Evolutionary conservation across 2,888 invertebrate genomes (phyloP).

Genomic region (Orchestes rusci): DNA sequence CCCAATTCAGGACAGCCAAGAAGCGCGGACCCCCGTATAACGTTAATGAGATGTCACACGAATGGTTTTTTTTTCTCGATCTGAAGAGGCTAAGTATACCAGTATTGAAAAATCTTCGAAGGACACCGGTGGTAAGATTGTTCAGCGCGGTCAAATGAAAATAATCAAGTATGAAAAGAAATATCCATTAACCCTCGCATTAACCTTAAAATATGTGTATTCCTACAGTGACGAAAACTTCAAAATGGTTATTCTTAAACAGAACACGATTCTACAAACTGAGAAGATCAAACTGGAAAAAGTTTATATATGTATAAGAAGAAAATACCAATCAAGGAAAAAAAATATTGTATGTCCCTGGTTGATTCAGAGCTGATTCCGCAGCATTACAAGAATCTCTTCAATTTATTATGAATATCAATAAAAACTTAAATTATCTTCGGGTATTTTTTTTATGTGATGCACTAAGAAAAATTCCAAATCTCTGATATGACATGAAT

Average conservation of each 20-base stretch:
- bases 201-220: too few species aligned
- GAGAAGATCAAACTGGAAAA: neutral
- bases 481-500: too few species aligned
- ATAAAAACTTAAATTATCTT: too few species aligned
- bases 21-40: neutral
- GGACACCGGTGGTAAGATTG: neutral
- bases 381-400: too few species aligned
- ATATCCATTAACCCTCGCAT: neutral
- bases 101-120: neutral
- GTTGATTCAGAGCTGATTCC: neutral
- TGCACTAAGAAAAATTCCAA: too few species aligned
- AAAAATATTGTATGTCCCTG: neutral
- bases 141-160: neutral
- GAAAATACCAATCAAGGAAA: neutral
- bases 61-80: neutral
- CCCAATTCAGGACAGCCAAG: neutral
- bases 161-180: slow-evolving; percentile 1
- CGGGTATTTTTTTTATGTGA: too few species aligned
- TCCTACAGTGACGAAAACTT: neutral
- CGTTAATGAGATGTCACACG: neutral
- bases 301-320: neutral
- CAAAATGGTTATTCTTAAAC: neutral
- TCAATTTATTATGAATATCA: neutral
- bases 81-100: neutral
- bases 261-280: neutral